Conservation (phyloP, 2,888 invertebrate species). For the Saturnia pavonia region DNA sequence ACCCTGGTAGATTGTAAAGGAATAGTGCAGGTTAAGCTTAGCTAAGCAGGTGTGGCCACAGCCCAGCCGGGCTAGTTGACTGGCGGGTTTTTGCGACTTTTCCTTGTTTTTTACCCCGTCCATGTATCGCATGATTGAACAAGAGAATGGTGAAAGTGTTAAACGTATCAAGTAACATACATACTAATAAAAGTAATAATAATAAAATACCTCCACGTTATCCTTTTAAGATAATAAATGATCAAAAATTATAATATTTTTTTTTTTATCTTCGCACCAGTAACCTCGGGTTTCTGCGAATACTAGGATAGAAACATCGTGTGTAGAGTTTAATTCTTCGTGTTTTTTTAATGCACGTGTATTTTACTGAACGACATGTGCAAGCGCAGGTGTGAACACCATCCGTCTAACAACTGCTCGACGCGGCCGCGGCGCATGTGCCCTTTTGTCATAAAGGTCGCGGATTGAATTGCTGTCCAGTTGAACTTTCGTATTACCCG, state of each 20-base stretch:
- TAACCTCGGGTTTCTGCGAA: too few species aligned
- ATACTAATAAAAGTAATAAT: background rate
- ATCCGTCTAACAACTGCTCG: conserved; percentile 9
- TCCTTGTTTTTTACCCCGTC: conserved; percentile 23
- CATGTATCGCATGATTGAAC: conserved; percentile 12
- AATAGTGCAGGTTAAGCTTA: background rate
- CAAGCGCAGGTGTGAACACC: background rate
- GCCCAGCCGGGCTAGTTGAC: conserved; percentile 25
- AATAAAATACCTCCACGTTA: background rate
- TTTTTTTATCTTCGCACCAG: too few species aligned
- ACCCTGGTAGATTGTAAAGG: background rate
- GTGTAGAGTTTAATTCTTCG: background rate
- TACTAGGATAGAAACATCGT: background rate
- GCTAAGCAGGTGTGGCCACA: background rate
- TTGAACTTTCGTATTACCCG: conserved; percentile 8
- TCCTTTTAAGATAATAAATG: background rate
- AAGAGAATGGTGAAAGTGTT: conserved; percentile 12
- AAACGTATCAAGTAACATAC: conserved; percentile 1
- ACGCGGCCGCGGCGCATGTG: too few species aligned
- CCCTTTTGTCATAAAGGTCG: conserved; percentile 9
- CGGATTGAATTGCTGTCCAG: background rate
- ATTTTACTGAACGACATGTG: background rate
- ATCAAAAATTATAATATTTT: background rate
- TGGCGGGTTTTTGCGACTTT: conserved; percentile 31
- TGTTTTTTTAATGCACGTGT: background rate